phyloP scores from a whole-genome alignment of 2,888 invertebrate genomes.

The Trichacis sp. region DNA sequence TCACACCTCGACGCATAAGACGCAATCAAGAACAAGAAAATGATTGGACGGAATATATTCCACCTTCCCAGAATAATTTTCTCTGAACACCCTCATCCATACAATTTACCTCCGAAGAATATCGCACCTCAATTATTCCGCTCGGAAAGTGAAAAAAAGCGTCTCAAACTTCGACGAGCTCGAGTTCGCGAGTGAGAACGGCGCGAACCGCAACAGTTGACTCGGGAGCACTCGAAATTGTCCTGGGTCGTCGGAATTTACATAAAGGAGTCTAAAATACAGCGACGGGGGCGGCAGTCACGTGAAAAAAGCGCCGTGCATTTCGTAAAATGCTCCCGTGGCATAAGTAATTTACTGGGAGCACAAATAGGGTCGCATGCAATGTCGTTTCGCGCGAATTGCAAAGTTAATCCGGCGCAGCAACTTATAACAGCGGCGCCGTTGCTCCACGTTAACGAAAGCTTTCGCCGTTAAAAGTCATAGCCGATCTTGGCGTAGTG shows the following conservation, averaged over 20 bases:
- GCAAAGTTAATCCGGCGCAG: slow-evolving; percentile 26
- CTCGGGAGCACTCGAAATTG: background rate
- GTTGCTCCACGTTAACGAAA: slow-evolving; percentile 13
- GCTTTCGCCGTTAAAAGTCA: slow-evolving; percentile 19
- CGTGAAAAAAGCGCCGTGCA: slow-evolving; percentile 8
- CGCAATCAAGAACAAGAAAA: too few species aligned
- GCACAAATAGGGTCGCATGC: slow-evolving; percentile 27
- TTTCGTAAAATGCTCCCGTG: slow-evolving; percentile 10
- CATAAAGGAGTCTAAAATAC: slow-evolving; percentile 5
- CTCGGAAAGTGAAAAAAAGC: too few species aligned
- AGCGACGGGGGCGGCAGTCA: background rate
- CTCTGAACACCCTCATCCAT: too few species aligned
- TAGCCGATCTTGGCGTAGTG: slow-evolving; percentile 23
- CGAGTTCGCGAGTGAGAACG: too few species aligned
- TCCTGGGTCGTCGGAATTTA: background rate
- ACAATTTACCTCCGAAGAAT: too few species aligned
- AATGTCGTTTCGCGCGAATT: slow-evolving; percentile 28
- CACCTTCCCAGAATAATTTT: too few species aligned
- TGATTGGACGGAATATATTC: too few species aligned
- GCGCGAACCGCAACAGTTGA: background rate
- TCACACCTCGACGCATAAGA: too few species aligned
- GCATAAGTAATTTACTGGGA: slow-evolving; percentile 13
- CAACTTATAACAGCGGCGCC: too few species aligned
- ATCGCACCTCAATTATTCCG: too few species aligned
- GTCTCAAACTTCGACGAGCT: too few species aligned